A percentile compares a stretch with the other conserved stretches of the same genome.
Conservation (phyloP, 1,140 invertebrate species). For the Contarinia nasturtii region DNA sequence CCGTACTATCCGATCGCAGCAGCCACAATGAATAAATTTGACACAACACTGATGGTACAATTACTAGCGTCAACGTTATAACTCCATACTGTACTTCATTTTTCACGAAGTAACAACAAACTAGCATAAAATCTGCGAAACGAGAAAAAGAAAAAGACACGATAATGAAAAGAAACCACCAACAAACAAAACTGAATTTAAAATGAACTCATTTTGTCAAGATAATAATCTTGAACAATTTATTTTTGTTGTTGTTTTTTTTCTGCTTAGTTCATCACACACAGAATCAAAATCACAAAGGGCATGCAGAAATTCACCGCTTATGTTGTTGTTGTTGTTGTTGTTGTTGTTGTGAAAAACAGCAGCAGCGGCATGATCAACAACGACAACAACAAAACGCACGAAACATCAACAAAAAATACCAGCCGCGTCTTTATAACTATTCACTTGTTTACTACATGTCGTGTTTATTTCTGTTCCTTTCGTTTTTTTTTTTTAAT, state of each 20-base stretch:
- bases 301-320: not conserved
- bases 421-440: no score
- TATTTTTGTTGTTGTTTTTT: not conserved
- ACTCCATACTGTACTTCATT: not conserved
- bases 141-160: not conserved
- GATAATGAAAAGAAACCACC: no score
- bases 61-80: not conserved
- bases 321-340: no score
- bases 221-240: not conserved
- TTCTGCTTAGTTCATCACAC: not conserved
- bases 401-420: no score
- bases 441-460: no score
- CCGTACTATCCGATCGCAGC: not conserved
- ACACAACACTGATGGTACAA: constrained; percentile 1
- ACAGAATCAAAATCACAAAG: not conserved
- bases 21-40: constrained; percentile 2
- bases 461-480: no score
- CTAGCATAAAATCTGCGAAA: constrained; percentile 1
- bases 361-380: no score
- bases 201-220: not conserved
- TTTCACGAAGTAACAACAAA: not conserved
- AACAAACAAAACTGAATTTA: no score
- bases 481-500: no score
- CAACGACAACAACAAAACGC: no score
- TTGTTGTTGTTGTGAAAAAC: no score